Evolutionary conservation across 2,888 invertebrate genomes (phyloP), one percentile per base, ranked within the genome.

Genomic region (Crioceris asparagi): DNA sequence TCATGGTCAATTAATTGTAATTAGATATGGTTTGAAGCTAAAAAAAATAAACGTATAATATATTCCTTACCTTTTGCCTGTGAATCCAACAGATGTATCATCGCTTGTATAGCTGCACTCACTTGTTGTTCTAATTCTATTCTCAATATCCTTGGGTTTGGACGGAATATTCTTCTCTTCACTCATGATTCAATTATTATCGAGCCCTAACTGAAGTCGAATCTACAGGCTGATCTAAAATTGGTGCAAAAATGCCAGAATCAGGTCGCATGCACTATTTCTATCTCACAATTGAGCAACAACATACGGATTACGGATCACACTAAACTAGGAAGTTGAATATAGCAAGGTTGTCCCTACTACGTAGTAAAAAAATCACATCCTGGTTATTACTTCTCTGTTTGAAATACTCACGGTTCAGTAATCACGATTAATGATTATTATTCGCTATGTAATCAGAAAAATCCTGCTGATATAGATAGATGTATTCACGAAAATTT

Each of bases 81-180:
- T 47, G 41, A 50, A 52, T 34, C 45, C 45, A 18, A 47, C 45
- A 19, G 49, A 43, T 16, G 57, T 61, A 51, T 64, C 64, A 30
- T 64, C 64, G 46, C 61, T 62, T 11, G 53, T 52, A 35, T 45
- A 44, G 5, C 63, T 64, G 46, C 60, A 60, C 44, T 64, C 64
- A 47, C 63, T 64, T 39, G 59, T 56, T n/a, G 59, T 58, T 43
- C 65, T 51, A 18, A 56, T 47, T 40, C 62, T 55, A 27, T 59
- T 45, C 21, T 44, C 48, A 14, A 45, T 46, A 25, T 55, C 50
- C 37, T 53, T 51, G 6, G 56, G 54, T 36, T 52, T 47, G 40
- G 46, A 47, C 25, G 45, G 31, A 29, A 40, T 40, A 21, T 47
- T 47, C 37, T 48, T 46, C 14, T 48, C 35, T 33, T 48, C 40